A percentile compares a stretch with the other conserved stretches of the same genome.
Conservation (phyloP, 1,140 invertebrate species). For the Druon quercuslanigerum region DNA sequence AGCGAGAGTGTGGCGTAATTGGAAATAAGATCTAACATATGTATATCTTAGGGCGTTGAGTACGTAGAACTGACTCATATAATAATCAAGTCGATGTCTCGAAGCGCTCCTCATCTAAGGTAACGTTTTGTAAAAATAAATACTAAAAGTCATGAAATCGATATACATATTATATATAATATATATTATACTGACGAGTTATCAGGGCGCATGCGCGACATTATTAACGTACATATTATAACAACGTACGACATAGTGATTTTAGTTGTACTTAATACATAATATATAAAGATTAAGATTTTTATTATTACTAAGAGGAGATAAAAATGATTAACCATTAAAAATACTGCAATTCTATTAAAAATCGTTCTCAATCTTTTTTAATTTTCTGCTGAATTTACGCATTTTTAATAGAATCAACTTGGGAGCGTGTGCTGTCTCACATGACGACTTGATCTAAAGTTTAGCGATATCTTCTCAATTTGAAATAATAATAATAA, state of each 20-base stretch:
- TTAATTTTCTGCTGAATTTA: not conserved
- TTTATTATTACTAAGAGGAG: not conserved
- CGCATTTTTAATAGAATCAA: slow-evolving; percentile 14
- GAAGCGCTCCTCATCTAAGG: slow-evolving; percentile 6
- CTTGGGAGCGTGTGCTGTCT: slow-evolving; percentile 5
- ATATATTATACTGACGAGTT: slow-evolving; percentile 23
- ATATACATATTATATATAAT: not conserved
- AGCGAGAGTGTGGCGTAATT: not conserved
- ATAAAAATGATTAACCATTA: not conserved
- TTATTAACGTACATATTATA: slow-evolving; percentile 1
- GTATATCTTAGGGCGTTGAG: not conserved
- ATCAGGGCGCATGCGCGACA: not conserved
- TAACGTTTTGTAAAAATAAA: slow-evolving; percentile 22
- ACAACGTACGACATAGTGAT: slow-evolving; percentile 10
- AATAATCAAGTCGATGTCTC: not conserved
- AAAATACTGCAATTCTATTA: not conserved
- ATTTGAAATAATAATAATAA: not conserved
- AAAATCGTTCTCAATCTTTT: slow-evolving; percentile 5
- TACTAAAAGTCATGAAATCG: not conserved
- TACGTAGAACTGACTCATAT: slow-evolving; percentile 10
- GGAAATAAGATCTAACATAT: not conserved
- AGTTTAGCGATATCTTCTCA: not conserved
- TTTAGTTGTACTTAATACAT: slow-evolving; percentile 20
- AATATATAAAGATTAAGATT: not conserved
- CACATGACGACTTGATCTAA: not conserved